Evolutionary conservation across 2,797 vertebrate species (phyloP).

Genomic region (Toxotes lorentzi): DNA sequence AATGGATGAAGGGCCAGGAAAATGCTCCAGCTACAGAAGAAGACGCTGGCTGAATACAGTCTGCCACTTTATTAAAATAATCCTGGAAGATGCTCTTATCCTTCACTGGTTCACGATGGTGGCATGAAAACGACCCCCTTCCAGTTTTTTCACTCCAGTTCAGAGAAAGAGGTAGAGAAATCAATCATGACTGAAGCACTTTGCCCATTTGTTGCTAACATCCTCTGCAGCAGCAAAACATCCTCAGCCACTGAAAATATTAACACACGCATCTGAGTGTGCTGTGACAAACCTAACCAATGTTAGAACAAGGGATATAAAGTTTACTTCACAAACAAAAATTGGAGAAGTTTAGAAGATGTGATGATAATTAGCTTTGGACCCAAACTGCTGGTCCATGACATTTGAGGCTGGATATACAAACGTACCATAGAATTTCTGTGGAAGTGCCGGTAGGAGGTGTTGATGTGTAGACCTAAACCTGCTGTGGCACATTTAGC

Average conservation of each 20-base stretch:
- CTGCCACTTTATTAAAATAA: not conserved
- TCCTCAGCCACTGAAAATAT: not conserved
- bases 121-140: not conserved
- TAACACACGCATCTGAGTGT: too few species aligned
- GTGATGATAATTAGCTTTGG: not conserved
- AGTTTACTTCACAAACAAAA: not conserved
- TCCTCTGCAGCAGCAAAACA: conserved; percentile 16
- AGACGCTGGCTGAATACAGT: conserved; percentile 3
- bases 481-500: conserved; percentile 45
- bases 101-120: conserved; percentile 5
- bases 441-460: not conserved
- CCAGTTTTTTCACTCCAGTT: not conserved
- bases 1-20: not conserved
- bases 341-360: not conserved
- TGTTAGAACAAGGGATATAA: not conserved
- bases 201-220: conserved; percentile 13
- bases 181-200: not conserved
- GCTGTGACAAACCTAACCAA: not conserved
- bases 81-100: not conserved
- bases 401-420: not conserved
- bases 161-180: conserved; percentile 3
- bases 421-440: not conserved
- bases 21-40: not conserved
- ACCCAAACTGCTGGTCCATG: not conserved
- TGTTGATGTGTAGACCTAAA: conserved; percentile 26